These are phyloP conservation scores for Aphrophora alni DNA, from an alignment of 2,888 invertebrate species.

Conservation along the genomic window DNA sequence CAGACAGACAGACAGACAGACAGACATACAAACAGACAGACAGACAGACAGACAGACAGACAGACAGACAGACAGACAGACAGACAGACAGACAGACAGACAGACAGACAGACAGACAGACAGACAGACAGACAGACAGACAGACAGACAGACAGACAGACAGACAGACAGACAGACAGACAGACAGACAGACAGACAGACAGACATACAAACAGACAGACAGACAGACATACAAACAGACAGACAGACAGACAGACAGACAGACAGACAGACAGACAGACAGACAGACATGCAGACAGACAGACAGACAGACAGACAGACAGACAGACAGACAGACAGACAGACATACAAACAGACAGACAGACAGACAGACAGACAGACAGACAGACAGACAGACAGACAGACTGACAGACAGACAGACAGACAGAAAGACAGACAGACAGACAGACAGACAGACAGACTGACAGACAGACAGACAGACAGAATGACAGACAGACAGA, in stretches of 20 bases:
- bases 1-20: no score
- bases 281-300: no score
- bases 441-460: no score
- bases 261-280: slow-evolving; percentile 34
- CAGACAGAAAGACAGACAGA: no score
- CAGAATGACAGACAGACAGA: slow-evolving; percentile 37
- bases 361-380: slow-evolving; percentile 40
- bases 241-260: slow-evolving; percentile 28
- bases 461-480: slow-evolving; percentile 19
- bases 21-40: no score
- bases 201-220: no score
- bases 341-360: no score
- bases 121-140: slow-evolving; percentile 23
- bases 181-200: slow-evolving; percentile 36
- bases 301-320: slow-evolving; percentile 37
- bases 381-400: slow-evolving; percentile 38
- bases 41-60: no score
- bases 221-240: no score
- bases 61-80: no score
- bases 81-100: not conserved
- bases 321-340: slow-evolving; percentile 35
- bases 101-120: slow-evolving; percentile 14
- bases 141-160: slow-evolving; percentile 33
- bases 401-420: no score
- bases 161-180: slow-evolving; percentile 40